Evolutionary conservation across 2,888 invertebrate genomes (phyloP), one percentile per base, ranked within the genome.

Genomic region (Atethmia centrago): DNA sequence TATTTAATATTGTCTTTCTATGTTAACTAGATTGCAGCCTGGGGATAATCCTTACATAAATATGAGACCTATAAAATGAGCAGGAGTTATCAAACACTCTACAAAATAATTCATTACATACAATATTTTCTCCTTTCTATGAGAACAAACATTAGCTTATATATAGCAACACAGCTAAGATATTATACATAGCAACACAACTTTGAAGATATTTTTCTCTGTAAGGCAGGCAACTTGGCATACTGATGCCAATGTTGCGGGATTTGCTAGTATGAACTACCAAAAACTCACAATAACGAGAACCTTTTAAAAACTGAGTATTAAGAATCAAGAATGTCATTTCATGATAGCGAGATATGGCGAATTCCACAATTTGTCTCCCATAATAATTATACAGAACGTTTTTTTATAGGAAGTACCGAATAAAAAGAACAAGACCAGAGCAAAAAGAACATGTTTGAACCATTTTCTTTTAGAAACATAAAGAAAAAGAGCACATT

Each of bases 1-100:
- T 62, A 71, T 71, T 58, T 55, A 65, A 85, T 74, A 85, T 81
- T 81, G 71, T 81, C 84, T 65, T 64, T 74, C 42, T 59, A 74
- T 47, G n/a, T 61, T 55, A 1, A 74, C 40, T 25, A 59, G 25
- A 61, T 74, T 63, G 55, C n/a, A 56, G 64, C 55, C 14, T 70
- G 55, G 14, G 47, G 12, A 51, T 56, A 25, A 47, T 31, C n/a
- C 53, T 10, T 56, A 36, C 5, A 42, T 40, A 40, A 31, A 40
- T 21, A 21, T 36, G 19, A 31, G 28, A 53, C n/a, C 28, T 42
- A 79, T 49, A 40, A 31, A 64, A 69, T 66, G 61, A 78, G 47
- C 83, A 65, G 19, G 59, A 55, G 25, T 28, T 59, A 64, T 19
- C n/a, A 49, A 53, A 58, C n/a, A 66, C 31, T 36, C 3, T 14